Base-by-base conservation (phyloP, 2,797 vertebrate genomes). In the Alfaro cultratus region DNA sequence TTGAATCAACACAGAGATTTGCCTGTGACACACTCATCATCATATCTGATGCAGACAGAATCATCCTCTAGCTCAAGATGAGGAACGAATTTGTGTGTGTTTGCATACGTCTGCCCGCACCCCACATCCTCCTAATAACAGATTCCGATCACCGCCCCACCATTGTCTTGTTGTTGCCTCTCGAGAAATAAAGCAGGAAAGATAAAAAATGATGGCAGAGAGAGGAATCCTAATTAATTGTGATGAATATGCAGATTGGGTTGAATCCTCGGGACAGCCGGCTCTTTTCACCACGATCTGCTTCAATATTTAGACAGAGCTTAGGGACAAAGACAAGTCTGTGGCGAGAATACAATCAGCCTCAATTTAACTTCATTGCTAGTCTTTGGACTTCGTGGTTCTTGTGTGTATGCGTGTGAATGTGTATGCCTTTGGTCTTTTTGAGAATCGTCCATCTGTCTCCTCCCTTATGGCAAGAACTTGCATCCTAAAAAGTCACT, bases 201-300 rank as follows among this genome's bases (percentile, higher is more conserved):
- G 89, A 92, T 88, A 88, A 91, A 91, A 91, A 91, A 83, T 80
- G 83, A 92, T 88, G 89, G 89, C 83, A 83, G 90, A 87, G 87
- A 89, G 93, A 91, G 87, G 91, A 92, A 90, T 93, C 91, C 92
- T 93, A 94, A 94, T 94, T 92, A 95, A 95, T 94, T 93, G 91
- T 93, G 93, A 94, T 95, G 94, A 94, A 94, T 94, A 94, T 94
- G 94, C 94, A 94, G 92, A 95, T 95, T 93, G 93, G 89, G 89
- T 93, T 88, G 91, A 94, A 94, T 94, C 88, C 92, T 95, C 93
- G 90, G 90, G 93, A 95, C 92, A 93, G 91, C 75, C 83, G 77
- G 73, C 83, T 93, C 93, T 87, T 92, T 94, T 93, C 91, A 93
- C 89, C 74, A 79, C 86, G 79, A 91, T 92, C 88, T 86, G 84